Evolutionary conservation across 2,888 invertebrate genomes (phyloP).

Genomic region (Eilema sororculum): DNA sequence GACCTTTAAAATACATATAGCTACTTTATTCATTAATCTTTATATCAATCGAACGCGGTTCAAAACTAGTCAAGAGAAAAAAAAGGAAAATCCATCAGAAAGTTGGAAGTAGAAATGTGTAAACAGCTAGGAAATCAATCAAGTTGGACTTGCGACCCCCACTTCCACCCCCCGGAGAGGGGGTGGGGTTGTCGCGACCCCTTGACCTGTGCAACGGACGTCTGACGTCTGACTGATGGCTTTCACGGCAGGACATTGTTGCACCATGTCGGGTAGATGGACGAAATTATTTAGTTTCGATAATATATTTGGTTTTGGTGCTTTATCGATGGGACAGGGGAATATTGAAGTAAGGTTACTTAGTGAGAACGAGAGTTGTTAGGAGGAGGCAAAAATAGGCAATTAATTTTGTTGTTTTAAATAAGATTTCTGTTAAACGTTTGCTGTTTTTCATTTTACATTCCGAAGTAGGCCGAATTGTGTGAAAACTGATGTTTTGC

Average conservation of each 20-base stretch:
- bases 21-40: too few species aligned
- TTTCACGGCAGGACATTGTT: constrained; percentile 54
- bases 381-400: neutral
- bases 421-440: neutral
- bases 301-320: constrained; percentile 23
- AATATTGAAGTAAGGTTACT: neutral
- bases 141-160: constrained; percentile 62
- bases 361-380: neutral
- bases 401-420: neutral
- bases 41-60: constrained; percentile 18
- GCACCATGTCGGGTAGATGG: constrained; percentile 38
- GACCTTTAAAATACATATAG: too few species aligned
- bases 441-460: neutral
- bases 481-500: neutral
- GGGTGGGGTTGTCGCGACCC: constrained; percentile 51
- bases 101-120: constrained; percentile 51
- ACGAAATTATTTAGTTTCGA: constrained; percentile 41
- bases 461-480: neutral
- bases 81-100: constrained; percentile 44
- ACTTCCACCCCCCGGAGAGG: constrained; percentile 26
- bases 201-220: constrained; percentile 76
- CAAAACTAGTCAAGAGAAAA: constrained; percentile 26
- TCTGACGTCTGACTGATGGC: constrained; percentile 77
- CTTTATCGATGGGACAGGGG: neutral
- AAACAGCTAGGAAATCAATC: constrained; percentile 78